These are phyloP conservation scores for Brachionus rubens DNA, from an alignment of 1,140 invertebrate genomes.

Conservation along the genomic window DNA sequence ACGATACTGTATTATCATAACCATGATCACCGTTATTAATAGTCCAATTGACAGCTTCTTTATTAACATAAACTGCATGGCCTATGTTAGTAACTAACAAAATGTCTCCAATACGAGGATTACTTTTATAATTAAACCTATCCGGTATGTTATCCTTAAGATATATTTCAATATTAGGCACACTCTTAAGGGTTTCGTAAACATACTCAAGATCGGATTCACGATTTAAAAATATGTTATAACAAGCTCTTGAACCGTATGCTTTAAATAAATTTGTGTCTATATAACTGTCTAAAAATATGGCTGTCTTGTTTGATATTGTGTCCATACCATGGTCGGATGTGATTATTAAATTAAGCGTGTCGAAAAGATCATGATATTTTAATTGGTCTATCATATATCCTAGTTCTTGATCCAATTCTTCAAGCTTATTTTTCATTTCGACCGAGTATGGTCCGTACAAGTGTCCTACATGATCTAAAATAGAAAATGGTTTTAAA, in stretches of 20 bases:
- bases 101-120: constrained; percentile 60
- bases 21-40: constrained; percentile 65
- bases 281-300: constrained; percentile 38
- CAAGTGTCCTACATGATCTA: constrained; percentile 54
- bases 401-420: constrained; percentile 53
- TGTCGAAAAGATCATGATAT: constrained; percentile 50
- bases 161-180: constrained; percentile 64
- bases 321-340: constrained; percentile 50
- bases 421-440: constrained; percentile 51
- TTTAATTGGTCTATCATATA: constrained; percentile 51
- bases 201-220: constrained; percentile 62
- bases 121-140: constrained; percentile 66
- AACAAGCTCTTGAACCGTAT: constrained; percentile 28
- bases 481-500: neutral
- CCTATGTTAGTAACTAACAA: constrained; percentile 45
- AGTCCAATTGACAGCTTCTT: constrained; percentile 9
- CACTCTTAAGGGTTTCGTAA: constrained; percentile 62
- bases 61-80: constrained; percentile 22
- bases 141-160: constrained; percentile 64
- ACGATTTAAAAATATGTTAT: constrained; percentile 26
- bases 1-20: constrained; percentile 64
- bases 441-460: constrained; percentile 55
- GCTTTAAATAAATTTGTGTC: constrained; percentile 18
- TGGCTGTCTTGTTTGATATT: neutral
- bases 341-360: constrained; percentile 49